These are phyloP conservation scores for Antechinus flavipes DNA, from an alignment of 2,113 vertebrate species.

Conservation along the genomic window DNA sequence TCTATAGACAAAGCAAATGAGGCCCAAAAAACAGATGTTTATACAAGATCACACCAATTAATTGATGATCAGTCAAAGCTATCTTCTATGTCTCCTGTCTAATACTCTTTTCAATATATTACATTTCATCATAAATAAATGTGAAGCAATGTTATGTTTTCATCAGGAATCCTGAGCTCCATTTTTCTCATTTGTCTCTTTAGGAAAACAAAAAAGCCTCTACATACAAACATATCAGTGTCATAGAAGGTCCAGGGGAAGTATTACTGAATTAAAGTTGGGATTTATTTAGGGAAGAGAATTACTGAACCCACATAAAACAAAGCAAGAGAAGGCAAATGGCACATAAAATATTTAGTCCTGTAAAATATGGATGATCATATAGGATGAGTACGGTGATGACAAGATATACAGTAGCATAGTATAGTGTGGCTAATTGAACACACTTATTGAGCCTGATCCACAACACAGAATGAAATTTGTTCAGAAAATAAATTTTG, in stretches of 20 bases:
- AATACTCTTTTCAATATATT: constrained; percentile 1
- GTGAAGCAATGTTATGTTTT: not conserved
- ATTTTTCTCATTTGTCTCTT: not conserved
- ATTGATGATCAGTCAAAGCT: not conserved
- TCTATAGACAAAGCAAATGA: not conserved
- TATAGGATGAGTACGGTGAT: not conserved
- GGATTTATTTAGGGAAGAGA: not conserved
- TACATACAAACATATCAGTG: not conserved
- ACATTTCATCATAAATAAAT: constrained; percentile 4
- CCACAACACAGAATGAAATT: not conserved
- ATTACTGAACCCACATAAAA: not conserved
- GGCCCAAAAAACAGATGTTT: not conserved
- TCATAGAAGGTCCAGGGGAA: not conserved
- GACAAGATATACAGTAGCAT: not conserved
- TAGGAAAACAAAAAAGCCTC: not conserved
- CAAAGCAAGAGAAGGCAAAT: not conserved
- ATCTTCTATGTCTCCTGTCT: not conserved
- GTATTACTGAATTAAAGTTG: not conserved
- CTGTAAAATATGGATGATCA: not conserved
- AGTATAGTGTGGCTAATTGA: not conserved
- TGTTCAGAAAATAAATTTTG: not conserved
- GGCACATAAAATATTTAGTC: not conserved
- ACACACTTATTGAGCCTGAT: not conserved
- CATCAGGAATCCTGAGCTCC: not conserved
- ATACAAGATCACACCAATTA: not conserved